These are phyloP conservation scores for Petrolisthes cinctipes DNA, from an alignment of 2,888 invertebrate species.

Conservation along the genomic window DNA sequence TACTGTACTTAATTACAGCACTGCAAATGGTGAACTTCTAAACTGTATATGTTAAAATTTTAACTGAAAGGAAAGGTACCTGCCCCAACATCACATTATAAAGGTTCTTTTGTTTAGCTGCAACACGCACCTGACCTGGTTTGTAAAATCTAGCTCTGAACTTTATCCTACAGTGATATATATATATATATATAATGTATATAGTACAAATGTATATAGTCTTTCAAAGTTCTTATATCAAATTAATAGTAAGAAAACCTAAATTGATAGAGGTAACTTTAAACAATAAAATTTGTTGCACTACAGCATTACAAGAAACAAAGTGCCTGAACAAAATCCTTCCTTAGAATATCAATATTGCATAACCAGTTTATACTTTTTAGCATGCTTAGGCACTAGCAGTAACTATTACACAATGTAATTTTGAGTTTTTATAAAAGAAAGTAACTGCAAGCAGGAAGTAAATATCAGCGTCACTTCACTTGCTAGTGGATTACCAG, in stretches of 20 bases:
- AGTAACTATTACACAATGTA: conserved; percentile 2
- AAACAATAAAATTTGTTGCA: conserved; percentile 10
- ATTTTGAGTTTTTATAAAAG: conserved; percentile 23
- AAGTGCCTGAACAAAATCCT: neutral
- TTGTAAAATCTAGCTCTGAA: conserved; percentile 21
- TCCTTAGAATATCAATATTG: conserved; percentile 11
- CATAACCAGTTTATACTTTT: conserved; percentile 25
- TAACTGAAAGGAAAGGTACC: neutral
- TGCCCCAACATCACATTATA: conserved; percentile 10
- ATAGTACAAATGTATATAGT: conserved; percentile 40
- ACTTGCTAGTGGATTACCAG: conserved; percentile 1
- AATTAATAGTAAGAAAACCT: conserved; percentile 7
- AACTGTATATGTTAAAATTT: conserved; percentile 14
- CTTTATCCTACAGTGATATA: conserved; percentile 15
- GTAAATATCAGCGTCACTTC: neutral
- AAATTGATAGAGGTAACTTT: neutral
- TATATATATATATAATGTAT: conserved; percentile 44
- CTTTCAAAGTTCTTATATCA: neutral
- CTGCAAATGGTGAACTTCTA: too few species aligned
- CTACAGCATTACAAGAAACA: conserved; percentile 3
- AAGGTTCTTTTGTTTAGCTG: conserved; percentile 21
- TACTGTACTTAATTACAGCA: too few species aligned
- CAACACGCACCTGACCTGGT: conserved; percentile 18
- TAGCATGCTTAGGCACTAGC: conserved; percentile 31
- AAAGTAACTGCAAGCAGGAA: conserved; percentile 13